phyloP scores from a whole-genome alignment of 2,888 invertebrate genomes.

The Rhodophaea formosa region DNA sequence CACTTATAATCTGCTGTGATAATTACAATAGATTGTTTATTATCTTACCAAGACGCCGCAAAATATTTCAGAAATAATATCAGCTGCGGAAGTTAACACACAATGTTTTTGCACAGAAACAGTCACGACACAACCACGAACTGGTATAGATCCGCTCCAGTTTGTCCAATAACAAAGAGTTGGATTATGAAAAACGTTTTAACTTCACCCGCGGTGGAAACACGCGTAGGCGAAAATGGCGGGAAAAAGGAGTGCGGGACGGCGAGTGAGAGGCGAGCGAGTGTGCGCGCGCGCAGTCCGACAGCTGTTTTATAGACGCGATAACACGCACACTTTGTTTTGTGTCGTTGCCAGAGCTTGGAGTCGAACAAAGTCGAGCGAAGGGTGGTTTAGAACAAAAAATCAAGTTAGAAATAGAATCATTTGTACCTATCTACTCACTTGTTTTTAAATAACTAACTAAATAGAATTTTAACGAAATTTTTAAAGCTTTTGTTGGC shows the following conservation, averaged over 20 bases:
- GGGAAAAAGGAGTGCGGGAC: slow-evolving; percentile 61
- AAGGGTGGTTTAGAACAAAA: not conserved
- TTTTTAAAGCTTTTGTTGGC: too few species aligned
- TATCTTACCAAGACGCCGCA: slow-evolving; percentile 6
- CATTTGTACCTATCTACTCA: not conserved
- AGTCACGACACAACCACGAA: slow-evolving; percentile 31
- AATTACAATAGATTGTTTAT: too few species aligned
- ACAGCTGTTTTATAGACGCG: slow-evolving; percentile 65
- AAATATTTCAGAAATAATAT: slow-evolving; percentile 17
- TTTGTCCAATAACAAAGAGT: slow-evolving; percentile 28
- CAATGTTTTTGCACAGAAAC: slow-evolving; percentile 15
- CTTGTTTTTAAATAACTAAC: too few species aligned
- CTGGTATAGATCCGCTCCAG: slow-evolving; percentile 30
- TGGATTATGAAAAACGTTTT: slow-evolving; percentile 32
- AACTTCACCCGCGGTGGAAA: slow-evolving; percentile 62
- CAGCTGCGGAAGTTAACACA: slow-evolving; percentile 17
- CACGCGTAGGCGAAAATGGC: slow-evolving; percentile 60
- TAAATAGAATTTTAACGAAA: too few species aligned
- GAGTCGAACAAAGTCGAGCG: not conserved
- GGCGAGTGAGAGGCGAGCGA: slow-evolving; percentile 58
- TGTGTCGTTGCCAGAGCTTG: slow-evolving; percentile 6
- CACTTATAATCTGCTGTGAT: too few species aligned
- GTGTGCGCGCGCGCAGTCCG: slow-evolving; percentile 72
- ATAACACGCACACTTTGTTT: slow-evolving; percentile 58
- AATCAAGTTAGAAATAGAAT: not conserved